A percentile compares a stretch with the other conserved stretches of the same genome.
These are phyloP conservation scores for Piprites chloris DNA, from an alignment of 2,113 vertebrate genomes.

Conservation along the genomic window DNA sequence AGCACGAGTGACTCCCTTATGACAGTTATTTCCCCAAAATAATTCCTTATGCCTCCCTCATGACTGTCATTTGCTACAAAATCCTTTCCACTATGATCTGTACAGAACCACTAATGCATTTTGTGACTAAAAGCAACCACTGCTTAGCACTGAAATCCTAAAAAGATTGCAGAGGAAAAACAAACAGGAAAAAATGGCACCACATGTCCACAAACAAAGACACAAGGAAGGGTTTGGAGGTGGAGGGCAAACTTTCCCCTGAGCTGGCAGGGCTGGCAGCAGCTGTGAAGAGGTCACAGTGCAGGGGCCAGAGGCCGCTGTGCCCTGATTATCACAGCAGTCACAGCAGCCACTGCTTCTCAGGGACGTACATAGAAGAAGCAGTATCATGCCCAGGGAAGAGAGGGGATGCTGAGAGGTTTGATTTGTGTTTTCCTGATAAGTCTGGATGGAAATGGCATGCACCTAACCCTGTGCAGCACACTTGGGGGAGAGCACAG, in stretches of 20 bases:
- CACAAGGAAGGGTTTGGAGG: background rate
- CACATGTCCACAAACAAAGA: background rate
- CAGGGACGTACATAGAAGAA: accelerated
- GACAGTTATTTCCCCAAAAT: slow-evolving; percentile 29
- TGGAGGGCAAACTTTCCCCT: background rate
- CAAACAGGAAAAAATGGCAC: background rate
- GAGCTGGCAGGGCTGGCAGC: background rate
- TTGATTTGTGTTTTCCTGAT: background rate
- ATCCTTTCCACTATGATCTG: background rate
- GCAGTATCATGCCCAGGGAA: background rate
- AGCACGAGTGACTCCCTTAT: slow-evolving; percentile 19
- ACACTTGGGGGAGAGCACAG: accelerated
- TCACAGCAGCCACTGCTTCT: background rate
- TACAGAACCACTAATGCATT: background rate
- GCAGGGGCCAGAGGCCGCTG: background rate
- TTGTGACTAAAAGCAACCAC: background rate
- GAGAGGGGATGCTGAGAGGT: background rate
- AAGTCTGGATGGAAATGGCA: background rate
- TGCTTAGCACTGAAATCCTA: background rate
- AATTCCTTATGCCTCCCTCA: slow-evolving; percentile 24
- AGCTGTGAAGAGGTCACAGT: background rate
- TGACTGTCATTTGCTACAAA: slow-evolving; percentile 42
- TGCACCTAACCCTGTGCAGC: background rate
- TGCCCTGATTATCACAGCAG: background rate
- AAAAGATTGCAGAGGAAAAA: background rate